These are phyloP conservation scores for Cochlearius cochlearius DNA, from an alignment of 2,113 vertebrate genomes.

Conservation along the genomic window DNA sequence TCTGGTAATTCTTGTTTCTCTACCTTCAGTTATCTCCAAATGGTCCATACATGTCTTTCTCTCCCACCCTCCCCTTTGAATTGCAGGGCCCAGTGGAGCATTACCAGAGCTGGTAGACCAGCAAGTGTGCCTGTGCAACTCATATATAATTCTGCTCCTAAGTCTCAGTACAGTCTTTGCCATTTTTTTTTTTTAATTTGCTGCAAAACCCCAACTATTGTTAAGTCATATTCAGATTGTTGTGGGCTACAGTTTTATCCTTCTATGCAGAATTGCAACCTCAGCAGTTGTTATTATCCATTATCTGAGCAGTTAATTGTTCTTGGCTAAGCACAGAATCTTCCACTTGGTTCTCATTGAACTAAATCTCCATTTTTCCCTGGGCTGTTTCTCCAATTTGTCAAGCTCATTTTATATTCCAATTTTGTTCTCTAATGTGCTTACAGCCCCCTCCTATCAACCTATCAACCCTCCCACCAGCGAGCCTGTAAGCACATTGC, in stretches of 20 bases:
- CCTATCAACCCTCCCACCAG: constrained; percentile 16
- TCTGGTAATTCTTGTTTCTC: not conserved
- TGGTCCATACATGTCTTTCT: not conserved
- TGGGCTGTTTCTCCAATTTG: constrained; percentile 40
- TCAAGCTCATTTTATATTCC: constrained; percentile 43
- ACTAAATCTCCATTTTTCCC: not conserved
- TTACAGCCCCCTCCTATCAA: constrained; percentile 9
- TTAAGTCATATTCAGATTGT: not conserved
- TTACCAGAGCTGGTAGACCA: not conserved
- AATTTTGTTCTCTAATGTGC: constrained; percentile 34
- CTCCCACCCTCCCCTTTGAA: not conserved
- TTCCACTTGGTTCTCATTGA: constrained; percentile 36
- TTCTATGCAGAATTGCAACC: not conserved
- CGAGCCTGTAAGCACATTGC: not conserved
- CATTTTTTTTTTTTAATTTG: not conserved
- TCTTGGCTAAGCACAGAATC: constrained; percentile 10
- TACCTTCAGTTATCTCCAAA: not conserved
- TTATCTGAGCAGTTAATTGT: constrained; percentile 33
- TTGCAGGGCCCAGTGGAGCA: not conserved
- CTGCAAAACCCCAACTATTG: not conserved
- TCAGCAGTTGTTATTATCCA: constrained; percentile 3
- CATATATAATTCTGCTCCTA: not conserved
- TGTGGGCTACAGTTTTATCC: not conserved
- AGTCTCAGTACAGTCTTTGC: not conserved
- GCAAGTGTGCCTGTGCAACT: not conserved